Evolutionary conservation across 1,140 invertebrate genomes (phyloP), one percentile per base, ranked within the genome.

Genomic region (Trachelipus rathkii): DNA sequence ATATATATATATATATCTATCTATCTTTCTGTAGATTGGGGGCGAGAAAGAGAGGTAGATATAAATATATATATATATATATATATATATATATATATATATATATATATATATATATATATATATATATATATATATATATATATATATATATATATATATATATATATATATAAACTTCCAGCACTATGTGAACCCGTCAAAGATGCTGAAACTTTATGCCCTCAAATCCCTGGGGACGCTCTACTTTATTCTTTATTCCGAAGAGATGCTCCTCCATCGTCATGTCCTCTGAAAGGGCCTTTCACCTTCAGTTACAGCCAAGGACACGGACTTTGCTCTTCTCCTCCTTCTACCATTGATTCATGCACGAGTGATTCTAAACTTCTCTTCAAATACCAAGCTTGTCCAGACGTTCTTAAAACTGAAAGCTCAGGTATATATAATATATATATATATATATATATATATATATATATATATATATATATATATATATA

Each of bases 231-330:
- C 85, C 93, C 92, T 7, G 93, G 93, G 19, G 93, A 95, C 86
- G 93, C 93, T 10, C 87, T 93, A 69, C 88, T 95, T 5, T 94
- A 91, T 85, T 94, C 93, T 72, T 92, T 95, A 90, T 95, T 96
- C 85, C 87, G 93, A 66, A 89, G 93, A 82, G 93, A 93, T 82
- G 91, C 91, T 11, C 80, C 82, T 60, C 81, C 84, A 6, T 81
- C 82, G 44, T 24, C 75, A 5, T 85, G 84, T 72, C 84, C 84
- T 43, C 82, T 85, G 33, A 90, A 90, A 83, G 86, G 85, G 0
- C 91, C 92, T 8, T 91, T 92, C 85, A 91, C 91, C 33, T 94
- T 94, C 85, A 91, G 91, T 21, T 95, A 95, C 84, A 93, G 91
- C 83, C 84, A 89, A 53, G 92, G 92, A 10, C 89, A 82, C 44